Base-by-base conservation (phyloP, 2,888 invertebrate genomes). In the Aleiodes alternator region DNA sequence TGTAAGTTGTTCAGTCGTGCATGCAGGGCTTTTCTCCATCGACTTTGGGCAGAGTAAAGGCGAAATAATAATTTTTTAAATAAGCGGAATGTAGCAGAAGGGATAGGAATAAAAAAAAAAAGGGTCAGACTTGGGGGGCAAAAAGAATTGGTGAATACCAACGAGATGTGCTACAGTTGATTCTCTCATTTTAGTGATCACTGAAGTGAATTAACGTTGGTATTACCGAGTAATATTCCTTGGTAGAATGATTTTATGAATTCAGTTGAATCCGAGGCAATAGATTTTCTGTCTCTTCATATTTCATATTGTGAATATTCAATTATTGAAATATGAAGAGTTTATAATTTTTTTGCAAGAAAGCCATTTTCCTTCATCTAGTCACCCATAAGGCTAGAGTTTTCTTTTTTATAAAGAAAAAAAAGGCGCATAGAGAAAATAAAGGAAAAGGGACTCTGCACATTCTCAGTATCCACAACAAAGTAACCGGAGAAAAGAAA, bases 271-370 rank as follows among this genome's bases (percentile, higher is more conserved):
- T 23, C 23, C 23, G 23, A 57, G 57, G 12, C 29, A n/a, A n/a
- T 29, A 57, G n/a, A 31, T 3, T 38, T 34, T 12, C 38, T 34
- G 3, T 31, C 31, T 56, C 12, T 57, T 57, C 11, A 12, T 31
- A 5, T 9, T 12, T 57, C 31, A 57, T 31, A 31, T 31, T 31
- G 12, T 31, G 16, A 57, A 57, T n/a, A 57, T 57, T 57, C 12
- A 23, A 29, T 57, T 57, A 57, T 57, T 29, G 14, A 59, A 59
- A 59, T 59, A n/a, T 34, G 59, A n/a, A 59, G 38, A n/a, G 34
- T 34, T 7, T n/a, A n/a, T n/a, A 38, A 43, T 11, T 9, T 11
- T 9, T 43, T 43, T 9, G 0, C 0, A 34, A 34, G 0, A 34
- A 23, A 23, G 23, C 34, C 34, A 1, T 34, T 43, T 43, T 5